Evolutionary conservation across 64 coral and sea anemone species (phyloP), one percentile per base, ranked within the genome.

Genomic region (Pocillopora verrucosa): DNA sequence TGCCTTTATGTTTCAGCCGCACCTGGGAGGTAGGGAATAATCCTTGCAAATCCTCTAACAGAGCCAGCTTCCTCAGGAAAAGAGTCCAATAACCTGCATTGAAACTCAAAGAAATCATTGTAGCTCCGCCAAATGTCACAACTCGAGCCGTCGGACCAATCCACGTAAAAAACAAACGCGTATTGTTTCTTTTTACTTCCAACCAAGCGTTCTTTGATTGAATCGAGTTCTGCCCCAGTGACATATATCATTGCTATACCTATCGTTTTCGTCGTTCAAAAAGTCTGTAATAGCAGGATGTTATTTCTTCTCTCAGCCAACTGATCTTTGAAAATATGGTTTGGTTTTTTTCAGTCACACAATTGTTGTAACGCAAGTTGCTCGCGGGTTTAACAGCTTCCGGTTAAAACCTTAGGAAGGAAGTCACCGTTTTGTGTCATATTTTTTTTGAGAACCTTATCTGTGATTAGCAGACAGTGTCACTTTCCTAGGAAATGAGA

Each of bases 91-190:
- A 98, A 37, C 10, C 24, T 65, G 41, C 95, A 98, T 19, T 94
- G 92, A 9, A 98, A 83, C 10, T 92, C 89, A 85, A 98, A 98
- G 59, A 98, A 94, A 51, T 98, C 89, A 13, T 89, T 92, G 85
- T 94, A 98, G 69, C 80, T 89, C 61, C 92, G 87, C 92, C 86
- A 94, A 34, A 98, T 25, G 64, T 87, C 62, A 60, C 72, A 84
- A 10, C 22, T 38, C 19, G 93, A 81, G 58, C 79, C 80, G 35
- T 94, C 83, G 16, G 92, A 91, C 92, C 95, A 94, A 35, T 86
- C 34, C 34, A 98, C 62, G 51, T 84, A 63, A 0, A 98, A 77
- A 11, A 92, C 89, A 94, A 98, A 98, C 72, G 89, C 76, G 56
- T 67, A 91, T 69, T 92, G 83, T 63, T 84, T 58, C 65, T 98